phyloP scores from a whole-genome alignment of 2,797 vertebrate genomes.

The Acipenser oxyrinchus region DNA sequence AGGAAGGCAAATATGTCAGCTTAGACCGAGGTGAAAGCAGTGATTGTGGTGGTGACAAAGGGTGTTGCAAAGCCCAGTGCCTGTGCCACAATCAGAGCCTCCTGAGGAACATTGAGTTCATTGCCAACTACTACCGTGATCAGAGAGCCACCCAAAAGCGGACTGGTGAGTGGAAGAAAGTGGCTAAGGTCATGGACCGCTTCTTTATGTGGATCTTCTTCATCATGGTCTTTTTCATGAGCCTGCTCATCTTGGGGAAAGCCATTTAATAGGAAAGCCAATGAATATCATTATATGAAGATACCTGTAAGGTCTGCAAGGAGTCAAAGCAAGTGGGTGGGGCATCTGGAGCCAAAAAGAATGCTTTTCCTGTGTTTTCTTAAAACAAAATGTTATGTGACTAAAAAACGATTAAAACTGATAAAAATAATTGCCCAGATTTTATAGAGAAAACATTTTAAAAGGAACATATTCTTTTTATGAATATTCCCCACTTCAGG shows the following conservation, averaged over 20 bases:
- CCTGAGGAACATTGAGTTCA: conserved; percentile 59
- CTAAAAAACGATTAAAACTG: no score
- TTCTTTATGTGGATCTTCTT: conserved; percentile 90
- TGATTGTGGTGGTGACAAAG: not conserved
- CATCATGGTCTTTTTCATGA: conserved; percentile 83
- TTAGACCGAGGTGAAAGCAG: conserved; percentile 22
- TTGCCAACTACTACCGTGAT: conserved; percentile 64
- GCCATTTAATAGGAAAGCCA: conserved; percentile 43
- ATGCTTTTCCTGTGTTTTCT: no score
- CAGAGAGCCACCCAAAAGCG: conserved; percentile 61
- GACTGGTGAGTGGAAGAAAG: conserved; percentile 74
- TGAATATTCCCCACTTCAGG: no score
- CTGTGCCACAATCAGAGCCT: conserved; percentile 60
- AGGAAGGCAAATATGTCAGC: conserved; percentile 24
- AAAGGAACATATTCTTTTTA: no score
- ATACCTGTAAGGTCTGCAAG: no score
- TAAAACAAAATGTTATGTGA: no score
- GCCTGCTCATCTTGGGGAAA: conserved; percentile 69
- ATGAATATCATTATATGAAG: no score
- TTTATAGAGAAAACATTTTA: no score
- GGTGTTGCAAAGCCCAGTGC: conserved; percentile 39
- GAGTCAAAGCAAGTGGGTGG: no score
- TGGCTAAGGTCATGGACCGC: conserved; percentile 83
- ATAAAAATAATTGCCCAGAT: no score
- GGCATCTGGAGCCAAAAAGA: no score